Evolutionary conservation across 2,888 invertebrate genomes (phyloP).

Genomic region (Andrena camellia): DNA sequence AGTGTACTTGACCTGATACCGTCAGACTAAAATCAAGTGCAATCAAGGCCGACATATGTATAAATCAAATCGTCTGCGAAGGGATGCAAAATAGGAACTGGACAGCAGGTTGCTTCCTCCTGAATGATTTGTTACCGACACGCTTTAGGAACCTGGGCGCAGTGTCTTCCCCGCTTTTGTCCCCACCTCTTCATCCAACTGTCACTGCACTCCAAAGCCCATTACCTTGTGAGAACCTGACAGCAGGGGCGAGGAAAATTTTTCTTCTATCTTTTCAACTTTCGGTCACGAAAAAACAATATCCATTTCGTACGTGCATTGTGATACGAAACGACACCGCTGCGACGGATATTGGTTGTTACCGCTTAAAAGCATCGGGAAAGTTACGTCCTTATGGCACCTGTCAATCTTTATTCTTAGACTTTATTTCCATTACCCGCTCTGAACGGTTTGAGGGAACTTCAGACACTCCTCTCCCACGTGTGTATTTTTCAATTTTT

Average conservation of each 20-base stretch:
- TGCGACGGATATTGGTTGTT: constrained; percentile 53
- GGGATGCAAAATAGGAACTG: constrained; percentile 57
- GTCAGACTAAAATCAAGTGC: constrained; percentile 79
- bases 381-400: constrained; percentile 48
- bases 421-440: constrained; percentile 39
- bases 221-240: constrained; percentile 46
- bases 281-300: constrained; percentile 57
- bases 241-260: constrained; percentile 49
- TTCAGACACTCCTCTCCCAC: background rate
- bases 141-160: constrained; percentile 61
- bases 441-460: constrained; percentile 19
- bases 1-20: constrained; percentile 42
- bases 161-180: constrained; percentile 54
- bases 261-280: constrained; percentile 53
- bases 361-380: constrained; percentile 50
- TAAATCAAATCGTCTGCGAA: constrained; percentile 77
- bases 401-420: constrained; percentile 52
- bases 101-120: constrained; percentile 67
- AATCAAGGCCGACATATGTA: constrained; percentile 75
- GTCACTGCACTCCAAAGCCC: constrained; percentile 50
- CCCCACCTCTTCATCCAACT: constrained; percentile 39
- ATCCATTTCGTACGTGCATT: constrained; percentile 55
- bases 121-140: constrained; percentile 75
- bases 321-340: constrained; percentile 47
- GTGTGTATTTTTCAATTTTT: background rate